Conservation (phyloP, 2,888 invertebrate genomes). For the Junonia oenone region DNA sequence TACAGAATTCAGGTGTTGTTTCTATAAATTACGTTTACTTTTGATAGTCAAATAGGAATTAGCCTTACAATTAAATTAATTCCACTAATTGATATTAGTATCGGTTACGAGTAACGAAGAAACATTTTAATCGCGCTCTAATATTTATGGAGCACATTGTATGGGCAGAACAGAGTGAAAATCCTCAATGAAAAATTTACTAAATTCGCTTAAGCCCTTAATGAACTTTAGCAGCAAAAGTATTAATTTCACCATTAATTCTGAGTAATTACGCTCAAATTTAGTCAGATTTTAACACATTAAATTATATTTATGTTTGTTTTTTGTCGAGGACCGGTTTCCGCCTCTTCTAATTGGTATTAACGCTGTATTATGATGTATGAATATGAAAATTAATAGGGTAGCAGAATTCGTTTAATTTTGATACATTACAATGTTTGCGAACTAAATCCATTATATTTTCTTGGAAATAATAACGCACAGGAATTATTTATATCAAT, state of each 20-base stretch:
- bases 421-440: conserved; percentile 39
- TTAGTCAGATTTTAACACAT: conserved; percentile 64
- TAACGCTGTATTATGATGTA: conserved; percentile 60
- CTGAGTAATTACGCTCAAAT: conserved; percentile 70
- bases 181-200: conserved; percentile 22
- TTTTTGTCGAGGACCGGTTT: conserved; percentile 52
- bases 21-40: background rate
- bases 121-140: background rate
- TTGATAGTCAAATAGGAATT: background rate
- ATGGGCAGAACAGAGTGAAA: conserved; percentile 4
- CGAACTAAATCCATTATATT: conserved; percentile 14
- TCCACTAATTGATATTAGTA: background rate
- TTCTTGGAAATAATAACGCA: no score
- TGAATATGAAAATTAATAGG: conserved; percentile 58
- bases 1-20: no score
- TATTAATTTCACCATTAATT: conserved; percentile 78
- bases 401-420: conserved; percentile 39
- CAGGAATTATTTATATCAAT: no score
- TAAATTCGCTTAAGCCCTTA: conserved; percentile 52
- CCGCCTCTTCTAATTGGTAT: conserved; percentile 61
- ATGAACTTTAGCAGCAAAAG: conserved; percentile 73
- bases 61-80: no score
- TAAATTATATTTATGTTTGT: conserved; percentile 67
- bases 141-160: background rate
- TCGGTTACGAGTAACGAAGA: background rate